Evolutionary conservation across 2,797 vertebrate genomes (phyloP).

Genomic region (Acomys russatus): DNA sequence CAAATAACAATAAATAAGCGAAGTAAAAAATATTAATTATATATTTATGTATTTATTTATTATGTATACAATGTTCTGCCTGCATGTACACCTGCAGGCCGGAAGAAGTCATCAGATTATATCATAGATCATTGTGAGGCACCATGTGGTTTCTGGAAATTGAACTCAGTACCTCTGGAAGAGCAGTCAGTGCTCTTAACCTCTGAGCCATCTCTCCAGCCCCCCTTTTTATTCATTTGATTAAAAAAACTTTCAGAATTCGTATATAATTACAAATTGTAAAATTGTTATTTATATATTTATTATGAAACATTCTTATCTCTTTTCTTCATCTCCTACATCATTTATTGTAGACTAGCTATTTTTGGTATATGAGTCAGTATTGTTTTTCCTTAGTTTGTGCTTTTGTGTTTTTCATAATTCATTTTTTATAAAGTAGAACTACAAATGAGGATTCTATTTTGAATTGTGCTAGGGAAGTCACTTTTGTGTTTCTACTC

Average conservation of each 20-base stretch:
- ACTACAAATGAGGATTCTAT: background rate
- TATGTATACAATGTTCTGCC: too few species aligned
- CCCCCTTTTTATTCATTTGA: too few species aligned
- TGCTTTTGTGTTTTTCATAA: background rate
- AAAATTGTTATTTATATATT: background rate
- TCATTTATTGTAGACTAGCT: background rate
- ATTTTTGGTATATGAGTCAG: background rate
- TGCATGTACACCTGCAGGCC: too few species aligned
- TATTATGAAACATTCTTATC: background rate
- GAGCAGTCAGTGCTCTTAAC: too few species aligned
- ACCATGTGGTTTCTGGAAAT: too few species aligned
- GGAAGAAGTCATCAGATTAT: too few species aligned
- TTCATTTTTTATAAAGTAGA: background rate
- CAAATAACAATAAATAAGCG: too few species aligned
- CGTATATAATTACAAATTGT: background rate
- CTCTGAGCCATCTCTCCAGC: too few species aligned
- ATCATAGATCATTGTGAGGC: too few species aligned
- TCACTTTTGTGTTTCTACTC: background rate
- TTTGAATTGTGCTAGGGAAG: constrained; percentile 16
- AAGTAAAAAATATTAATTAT: too few species aligned
- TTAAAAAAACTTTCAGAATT: constrained; percentile 1
- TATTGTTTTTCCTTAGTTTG: background rate
- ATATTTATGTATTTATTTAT: too few species aligned
- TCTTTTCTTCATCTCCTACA: background rate
- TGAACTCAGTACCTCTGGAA: too few species aligned